Conservation (phyloP, 2,113 vertebrate species). For the Barbus barbus region DNA sequence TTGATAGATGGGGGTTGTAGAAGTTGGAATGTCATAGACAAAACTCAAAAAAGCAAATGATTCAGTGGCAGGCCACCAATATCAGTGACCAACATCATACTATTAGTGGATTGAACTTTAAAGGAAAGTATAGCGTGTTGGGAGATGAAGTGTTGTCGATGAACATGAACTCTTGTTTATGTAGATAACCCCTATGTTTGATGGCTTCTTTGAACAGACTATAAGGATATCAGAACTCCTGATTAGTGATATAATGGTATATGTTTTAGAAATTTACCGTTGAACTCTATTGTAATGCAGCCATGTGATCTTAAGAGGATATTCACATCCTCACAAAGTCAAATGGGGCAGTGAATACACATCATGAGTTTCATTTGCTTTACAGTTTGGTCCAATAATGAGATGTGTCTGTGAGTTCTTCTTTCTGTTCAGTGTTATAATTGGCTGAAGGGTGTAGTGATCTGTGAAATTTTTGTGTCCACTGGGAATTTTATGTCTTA, state of each 20-base stretch:
- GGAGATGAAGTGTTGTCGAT: not conserved
- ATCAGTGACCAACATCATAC: not conserved
- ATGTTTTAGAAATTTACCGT: not conserved
- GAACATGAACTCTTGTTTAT: not conserved
- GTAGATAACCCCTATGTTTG: not conserved
- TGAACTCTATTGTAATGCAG: not conserved
- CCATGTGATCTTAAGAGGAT: not conserved
- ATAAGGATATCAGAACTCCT: not conserved
- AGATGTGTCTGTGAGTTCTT: not conserved
- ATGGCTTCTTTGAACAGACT: not conserved
- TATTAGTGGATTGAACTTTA: not conserved
- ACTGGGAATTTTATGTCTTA: not conserved
- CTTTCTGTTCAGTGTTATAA: not conserved
- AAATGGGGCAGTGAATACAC: not conserved
- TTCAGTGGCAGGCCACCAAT: not conserved
- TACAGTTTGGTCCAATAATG: not conserved
- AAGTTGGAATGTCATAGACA: slow-evolving; percentile 32
- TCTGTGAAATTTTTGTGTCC: not conserved
- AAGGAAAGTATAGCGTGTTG: not conserved
- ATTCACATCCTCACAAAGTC: not conserved
- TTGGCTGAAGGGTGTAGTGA: not conserved
- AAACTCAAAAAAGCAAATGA: slow-evolving; percentile 28
- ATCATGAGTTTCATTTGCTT: not conserved
- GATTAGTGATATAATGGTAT: not conserved
- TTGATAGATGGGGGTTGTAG: slow-evolving; percentile 49